A percentile compares a stretch with the other conserved stretches of the same genome.
Conservation (phyloP, 2,797 vertebrate species). For the Hapalemur alaotrensis region DNA sequence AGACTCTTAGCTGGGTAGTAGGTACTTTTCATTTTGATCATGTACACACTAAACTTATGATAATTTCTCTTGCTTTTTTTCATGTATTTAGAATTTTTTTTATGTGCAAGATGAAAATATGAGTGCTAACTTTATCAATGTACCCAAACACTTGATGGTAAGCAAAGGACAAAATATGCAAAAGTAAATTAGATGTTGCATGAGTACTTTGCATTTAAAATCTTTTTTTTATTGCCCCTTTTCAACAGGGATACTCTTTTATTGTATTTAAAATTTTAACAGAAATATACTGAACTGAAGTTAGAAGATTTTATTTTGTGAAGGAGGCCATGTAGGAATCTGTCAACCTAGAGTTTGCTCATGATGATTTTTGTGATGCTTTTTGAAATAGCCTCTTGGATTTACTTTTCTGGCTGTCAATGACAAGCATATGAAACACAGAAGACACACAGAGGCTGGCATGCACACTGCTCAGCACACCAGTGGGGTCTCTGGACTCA, state of each 20-base stretch:
- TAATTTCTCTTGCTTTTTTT: background rate
- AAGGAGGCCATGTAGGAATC: background rate
- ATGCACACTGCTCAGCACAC: conserved; percentile 61
- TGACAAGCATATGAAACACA: conserved; percentile 65
- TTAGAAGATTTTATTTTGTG: background rate
- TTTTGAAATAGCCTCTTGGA: conserved; percentile 49
- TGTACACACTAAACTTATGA: background rate
- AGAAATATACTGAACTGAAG: background rate
- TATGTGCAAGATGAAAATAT: background rate
- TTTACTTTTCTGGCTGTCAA: conserved; percentile 76
- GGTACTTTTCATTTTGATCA: background rate
- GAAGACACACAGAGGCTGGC: conserved; percentile 55
- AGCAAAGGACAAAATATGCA: background rate
- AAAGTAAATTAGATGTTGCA: background rate
- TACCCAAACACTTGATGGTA: background rate
- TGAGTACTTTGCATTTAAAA: background rate
- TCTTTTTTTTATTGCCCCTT: background rate
- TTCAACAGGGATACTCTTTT: background rate
- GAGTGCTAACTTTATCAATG: background rate
- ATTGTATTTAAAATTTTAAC: background rate
- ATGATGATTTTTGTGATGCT: background rate
- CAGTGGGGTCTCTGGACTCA: background rate
- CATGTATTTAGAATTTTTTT: background rate
- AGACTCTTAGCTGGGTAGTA: background rate
- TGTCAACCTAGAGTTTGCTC: background rate